Percentiles rank a stretch among this genome's conserved stretches.
Conservation (phyloP, 2,888 invertebrate genomes). For the Agonopterix heracliana region DNA sequence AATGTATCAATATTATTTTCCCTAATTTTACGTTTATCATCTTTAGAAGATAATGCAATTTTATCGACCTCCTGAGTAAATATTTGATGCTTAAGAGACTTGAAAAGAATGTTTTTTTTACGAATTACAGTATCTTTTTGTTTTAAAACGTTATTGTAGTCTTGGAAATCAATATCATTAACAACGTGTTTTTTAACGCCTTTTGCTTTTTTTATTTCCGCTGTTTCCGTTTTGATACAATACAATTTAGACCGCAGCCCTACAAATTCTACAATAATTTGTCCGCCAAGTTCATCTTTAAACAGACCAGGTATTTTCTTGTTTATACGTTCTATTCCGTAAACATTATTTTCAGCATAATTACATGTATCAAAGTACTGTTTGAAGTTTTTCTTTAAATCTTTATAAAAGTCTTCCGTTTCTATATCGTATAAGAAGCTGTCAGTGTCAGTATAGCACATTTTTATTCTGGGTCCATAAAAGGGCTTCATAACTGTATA, state of each 20-base stretch:
- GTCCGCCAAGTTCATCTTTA: conserved; percentile 13
- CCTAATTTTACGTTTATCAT: conserved; percentile 2
- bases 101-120: background rate
- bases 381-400: too few relatives aligned
- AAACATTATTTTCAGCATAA: too few relatives aligned
- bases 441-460: too few relatives aligned
- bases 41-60: conserved; percentile 3
- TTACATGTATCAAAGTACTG: too few relatives aligned
- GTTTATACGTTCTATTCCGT: too few relatives aligned
- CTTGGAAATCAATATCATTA: background rate
- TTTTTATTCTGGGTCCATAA: too few relatives aligned
- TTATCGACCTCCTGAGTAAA: conserved; percentile 4
- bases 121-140: background rate
- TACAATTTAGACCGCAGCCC: conserved; percentile 14
- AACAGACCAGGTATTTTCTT: too few relatives aligned
- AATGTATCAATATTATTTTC: conserved; percentile 1
- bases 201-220: conserved; percentile 7
- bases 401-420: too few relatives aligned
- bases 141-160: background rate
- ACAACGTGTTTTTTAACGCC: conserved; percentile 4
- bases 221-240: conserved; percentile 3
- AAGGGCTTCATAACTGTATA: too few relatives aligned
- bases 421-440: too few relatives aligned
- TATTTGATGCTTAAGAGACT: conserved; percentile 2
- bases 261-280: conserved; percentile 11